phyloP scores from a whole-genome alignment of 2,113 vertebrate genomes.

The Geothlypis trichas region DNA sequence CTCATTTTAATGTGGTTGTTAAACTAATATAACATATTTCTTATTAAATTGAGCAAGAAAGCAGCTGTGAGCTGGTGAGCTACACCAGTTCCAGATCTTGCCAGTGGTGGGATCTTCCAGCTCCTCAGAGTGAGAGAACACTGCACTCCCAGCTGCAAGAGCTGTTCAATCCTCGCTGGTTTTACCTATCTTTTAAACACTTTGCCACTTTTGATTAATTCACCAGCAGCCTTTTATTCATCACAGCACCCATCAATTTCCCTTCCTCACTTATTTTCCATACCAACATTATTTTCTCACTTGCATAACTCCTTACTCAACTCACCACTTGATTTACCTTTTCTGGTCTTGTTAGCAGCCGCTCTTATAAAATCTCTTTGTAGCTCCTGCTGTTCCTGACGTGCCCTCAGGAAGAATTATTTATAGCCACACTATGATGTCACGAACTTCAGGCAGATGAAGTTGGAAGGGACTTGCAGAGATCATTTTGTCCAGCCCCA shows the following conservation, averaged over 20 bases:
- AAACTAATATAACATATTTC: background rate
- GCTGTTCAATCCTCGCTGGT: background rate
- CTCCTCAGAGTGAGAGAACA: background rate
- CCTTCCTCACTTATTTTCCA: background rate
- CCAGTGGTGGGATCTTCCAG: background rate
- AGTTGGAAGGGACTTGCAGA: background rate
- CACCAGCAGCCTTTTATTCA: background rate
- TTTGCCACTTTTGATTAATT: background rate
- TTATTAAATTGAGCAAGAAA: background rate
- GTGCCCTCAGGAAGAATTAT: background rate
- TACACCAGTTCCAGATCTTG: background rate
- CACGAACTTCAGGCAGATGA: background rate
- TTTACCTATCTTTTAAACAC: background rate
- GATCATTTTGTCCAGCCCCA: background rate
- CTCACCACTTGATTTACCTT: background rate
- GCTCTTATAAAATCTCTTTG: background rate
- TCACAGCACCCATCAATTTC: background rate
- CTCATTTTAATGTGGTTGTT: background rate
- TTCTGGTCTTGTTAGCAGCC: background rate
- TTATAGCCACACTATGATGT: background rate
- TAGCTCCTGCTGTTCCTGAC: background rate
- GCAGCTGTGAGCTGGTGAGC: background rate
- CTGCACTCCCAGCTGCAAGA: background rate
- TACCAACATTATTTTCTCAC: background rate
- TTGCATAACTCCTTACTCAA: background rate